Evolutionary conservation across 2,113 vertebrate species (phyloP), one percentile per base, ranked within the genome.

Genomic region (Porphyrio hochstetteri): DNA sequence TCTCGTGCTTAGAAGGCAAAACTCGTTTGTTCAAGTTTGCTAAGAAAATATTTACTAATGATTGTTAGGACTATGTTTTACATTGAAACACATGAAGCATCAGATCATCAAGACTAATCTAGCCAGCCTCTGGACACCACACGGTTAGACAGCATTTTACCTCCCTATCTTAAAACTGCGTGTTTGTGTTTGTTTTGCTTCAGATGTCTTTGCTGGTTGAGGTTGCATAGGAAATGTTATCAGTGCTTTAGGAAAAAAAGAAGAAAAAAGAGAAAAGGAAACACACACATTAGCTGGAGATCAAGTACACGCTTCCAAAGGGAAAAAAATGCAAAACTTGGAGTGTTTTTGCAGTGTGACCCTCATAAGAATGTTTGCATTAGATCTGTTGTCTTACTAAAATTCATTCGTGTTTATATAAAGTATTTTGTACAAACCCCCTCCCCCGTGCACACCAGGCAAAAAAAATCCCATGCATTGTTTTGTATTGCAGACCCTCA

Each of bases 361-460:
- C 82, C 74, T 89, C 84, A 56, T 76, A 92, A 91, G 40, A 77
- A 93, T 67, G 71, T 76, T 69, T 88, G 61, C 63, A 85, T 93
- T 89, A 92, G 70, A 50, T 19, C 61, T 76, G 63, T 38, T 81
- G 38, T 60, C 72, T 79, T 86, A 90, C 63, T 93, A 92, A 78
- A 95, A 94, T 83, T 84, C 19, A 61, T 87, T 71, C 72, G 23
- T 57, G 53, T 57, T 94, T 89, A 79, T 69, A 63, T n/a, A 50
- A 94, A 52, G 33, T 60, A 89, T 84, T 88, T 84, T 78, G 69
- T 42, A 64, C 61, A 79, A 46, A 83, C 52, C 6, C 16, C 5
- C 24, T 36, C 57, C 5, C 24, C 40, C 57, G 35, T 29, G 33
- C 11, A 53, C 61, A 57, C 23, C 25, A 91, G 57, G 57, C 52